phyloP scores from a whole-genome alignment of 2,888 invertebrate genomes.

The Odontomyia ornata region DNA sequence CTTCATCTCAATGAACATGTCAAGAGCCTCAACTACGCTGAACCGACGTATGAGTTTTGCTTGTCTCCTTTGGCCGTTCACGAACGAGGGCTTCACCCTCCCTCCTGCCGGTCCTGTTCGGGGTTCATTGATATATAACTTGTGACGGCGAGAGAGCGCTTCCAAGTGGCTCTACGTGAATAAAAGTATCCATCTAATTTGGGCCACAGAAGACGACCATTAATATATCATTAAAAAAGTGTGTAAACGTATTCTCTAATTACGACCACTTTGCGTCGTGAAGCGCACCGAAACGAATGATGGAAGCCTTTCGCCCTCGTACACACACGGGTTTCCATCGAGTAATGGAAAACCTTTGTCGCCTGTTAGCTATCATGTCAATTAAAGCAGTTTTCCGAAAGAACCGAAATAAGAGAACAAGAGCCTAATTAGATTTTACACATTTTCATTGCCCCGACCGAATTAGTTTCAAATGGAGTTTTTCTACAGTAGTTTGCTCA shows the following conservation, averaged over 20 bases:
- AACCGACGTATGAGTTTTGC: constrained; percentile 47
- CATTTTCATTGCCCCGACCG: constrained; percentile 9
- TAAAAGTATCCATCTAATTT: constrained; percentile 29
- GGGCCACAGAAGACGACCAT: constrained; percentile 22
- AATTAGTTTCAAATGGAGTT: not conserved
- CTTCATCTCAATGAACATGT: constrained; percentile 48
- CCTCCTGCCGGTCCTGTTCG: not conserved
- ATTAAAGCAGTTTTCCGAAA: constrained; percentile 15
- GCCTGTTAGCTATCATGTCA: constrained; percentile 29
- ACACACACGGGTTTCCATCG: not conserved
- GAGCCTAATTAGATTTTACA: constrained; percentile 32
- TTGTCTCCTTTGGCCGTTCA: constrained; percentile 28
- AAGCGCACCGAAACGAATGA: not conserved
- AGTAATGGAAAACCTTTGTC: constrained; percentile 40
- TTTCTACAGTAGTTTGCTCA: not conserved
- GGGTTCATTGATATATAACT: constrained; percentile 17
- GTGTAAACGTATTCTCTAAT: constrained; percentile 47
- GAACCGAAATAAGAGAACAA: constrained; percentile 11
- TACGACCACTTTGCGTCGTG: constrained; percentile 35
- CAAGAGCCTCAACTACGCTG: constrained; percentile 39
- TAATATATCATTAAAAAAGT: constrained; percentile 47
- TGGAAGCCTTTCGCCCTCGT: not conserved
- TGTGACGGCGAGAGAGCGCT: not conserved
- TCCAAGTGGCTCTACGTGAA: not conserved
- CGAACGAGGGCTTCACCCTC: not conserved